Evolutionary conservation across 2,888 invertebrate genomes (phyloP).

Genomic region (Meghimatium bilineatum): DNA sequence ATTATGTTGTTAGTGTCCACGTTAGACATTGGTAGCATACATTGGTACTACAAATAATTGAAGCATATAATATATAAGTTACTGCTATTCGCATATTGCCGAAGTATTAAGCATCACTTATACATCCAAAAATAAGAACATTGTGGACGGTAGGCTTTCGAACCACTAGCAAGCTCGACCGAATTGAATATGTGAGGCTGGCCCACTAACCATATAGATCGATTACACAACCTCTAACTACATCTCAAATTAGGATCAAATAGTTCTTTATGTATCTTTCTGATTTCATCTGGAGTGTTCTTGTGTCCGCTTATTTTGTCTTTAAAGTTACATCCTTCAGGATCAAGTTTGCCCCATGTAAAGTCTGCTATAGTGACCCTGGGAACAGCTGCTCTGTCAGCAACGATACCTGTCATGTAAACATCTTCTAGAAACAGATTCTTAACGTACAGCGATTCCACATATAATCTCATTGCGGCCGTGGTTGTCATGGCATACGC

Average conservation of each 20-base stretch:
- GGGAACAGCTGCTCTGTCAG: slow-evolving; percentile 83
- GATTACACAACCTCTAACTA: no score
- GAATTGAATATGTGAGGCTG: no score
- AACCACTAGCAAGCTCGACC: no score
- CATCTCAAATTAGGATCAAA: slow-evolving; percentile 44
- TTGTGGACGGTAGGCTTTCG: no score
- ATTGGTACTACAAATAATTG: no score
- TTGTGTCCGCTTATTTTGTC: slow-evolving; percentile 62
- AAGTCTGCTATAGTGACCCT: slow-evolving; percentile 62
- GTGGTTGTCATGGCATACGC: slow-evolving; percentile 90
- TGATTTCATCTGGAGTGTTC: slow-evolving; percentile 56
- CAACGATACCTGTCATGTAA: slow-evolving; percentile 92
- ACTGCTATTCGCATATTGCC: no score
- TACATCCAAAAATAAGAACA: no score
- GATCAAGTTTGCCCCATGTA: slow-evolving; percentile 51
- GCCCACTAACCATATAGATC: no score
- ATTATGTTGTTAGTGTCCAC: no score
- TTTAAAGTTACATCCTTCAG: slow-evolving; percentile 61
- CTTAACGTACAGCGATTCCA: slow-evolving; percentile 83
- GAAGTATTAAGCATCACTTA: no score
- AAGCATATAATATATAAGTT: no score
- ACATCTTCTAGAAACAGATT: slow-evolving; percentile 94
- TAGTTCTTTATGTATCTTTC: slow-evolving; percentile 53
- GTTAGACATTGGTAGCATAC: no score
- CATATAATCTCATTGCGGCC: slow-evolving; percentile 84